A percentile compares a stretch with the other conserved stretches of the same genome.
phyloP scores from a whole-genome alignment of 1,140 invertebrate genomes.

The Heliconius himera region DNA sequence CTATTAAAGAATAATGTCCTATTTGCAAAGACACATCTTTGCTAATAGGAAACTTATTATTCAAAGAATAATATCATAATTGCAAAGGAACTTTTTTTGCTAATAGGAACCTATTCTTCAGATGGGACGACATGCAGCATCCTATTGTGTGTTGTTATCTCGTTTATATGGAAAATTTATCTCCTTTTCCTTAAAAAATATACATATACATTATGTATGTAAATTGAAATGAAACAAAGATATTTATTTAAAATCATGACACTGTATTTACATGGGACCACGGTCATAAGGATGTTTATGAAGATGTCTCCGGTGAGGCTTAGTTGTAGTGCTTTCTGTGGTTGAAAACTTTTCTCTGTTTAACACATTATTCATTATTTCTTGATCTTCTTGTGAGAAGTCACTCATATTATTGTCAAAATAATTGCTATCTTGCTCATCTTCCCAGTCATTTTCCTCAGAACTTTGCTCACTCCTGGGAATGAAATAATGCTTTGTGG shows the following conservation, averaged over 20 bases:
- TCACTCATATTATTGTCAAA: slow-evolving; percentile 63
- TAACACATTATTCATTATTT: slow-evolving; percentile 42
- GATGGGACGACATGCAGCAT: too few species aligned
- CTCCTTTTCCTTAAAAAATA: too few species aligned
- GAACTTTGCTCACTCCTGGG: slow-evolving; percentile 59
- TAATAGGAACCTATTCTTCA: too few species aligned
- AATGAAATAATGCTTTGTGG: slow-evolving; percentile 22
- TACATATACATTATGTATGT: background rate
- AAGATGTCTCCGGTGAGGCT: slow-evolving; percentile 73
- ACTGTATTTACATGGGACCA: slow-evolving; percentile 51
- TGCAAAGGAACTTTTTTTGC: too few species aligned
- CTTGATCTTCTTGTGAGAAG: slow-evolving; percentile 62
- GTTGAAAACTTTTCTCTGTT: slow-evolving; percentile 39
- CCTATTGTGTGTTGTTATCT: too few species aligned
- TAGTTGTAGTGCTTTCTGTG: slow-evolving; percentile 46
- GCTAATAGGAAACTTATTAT: too few species aligned
- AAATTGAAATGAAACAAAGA: background rate
- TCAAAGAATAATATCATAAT: too few species aligned
- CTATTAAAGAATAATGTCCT: too few species aligned
- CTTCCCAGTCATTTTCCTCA: slow-evolving; percentile 59
- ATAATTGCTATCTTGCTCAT: slow-evolving; percentile 53
- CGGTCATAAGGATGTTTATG: slow-evolving; percentile 78
- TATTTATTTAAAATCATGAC: background rate
- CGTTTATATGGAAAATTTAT: too few species aligned
- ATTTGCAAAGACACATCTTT: too few species aligned